These are phyloP conservation scores for Burhinus bistriatus DNA, from an alignment of 2,113 vertebrate genomes.

Conservation along the genomic window DNA sequence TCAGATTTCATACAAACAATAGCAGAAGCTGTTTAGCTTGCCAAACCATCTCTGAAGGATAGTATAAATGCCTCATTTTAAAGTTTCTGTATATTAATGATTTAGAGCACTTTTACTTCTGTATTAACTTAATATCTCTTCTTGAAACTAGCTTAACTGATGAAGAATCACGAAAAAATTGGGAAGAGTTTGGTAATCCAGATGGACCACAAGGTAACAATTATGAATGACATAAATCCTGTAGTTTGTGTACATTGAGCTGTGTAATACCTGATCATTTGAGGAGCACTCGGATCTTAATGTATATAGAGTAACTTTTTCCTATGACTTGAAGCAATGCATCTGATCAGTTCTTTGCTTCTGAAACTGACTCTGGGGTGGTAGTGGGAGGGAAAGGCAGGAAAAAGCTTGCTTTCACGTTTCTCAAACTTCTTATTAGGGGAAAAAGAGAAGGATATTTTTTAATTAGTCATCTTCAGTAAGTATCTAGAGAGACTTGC, in stretches of 20 bases:
- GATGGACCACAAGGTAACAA: conserved; percentile 91
- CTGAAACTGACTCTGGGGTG: background rate
- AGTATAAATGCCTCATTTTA: background rate
- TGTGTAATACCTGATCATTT: background rate
- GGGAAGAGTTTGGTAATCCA: conserved; percentile 93
- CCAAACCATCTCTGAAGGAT: background rate
- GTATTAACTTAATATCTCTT: background rate
- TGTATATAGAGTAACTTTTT: background rate
- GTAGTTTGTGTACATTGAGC: background rate
- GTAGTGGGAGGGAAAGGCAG: background rate
- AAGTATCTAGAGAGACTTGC: background rate
- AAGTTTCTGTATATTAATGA: background rate
- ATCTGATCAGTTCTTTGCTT: background rate
- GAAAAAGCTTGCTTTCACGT: background rate
- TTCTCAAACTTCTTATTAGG: background rate
- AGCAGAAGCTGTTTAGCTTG: background rate
- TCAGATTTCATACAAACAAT: background rate
- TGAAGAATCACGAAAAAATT: conserved; percentile 90
- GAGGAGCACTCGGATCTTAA: background rate
- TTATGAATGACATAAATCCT: background rate
- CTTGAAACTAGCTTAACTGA: conserved; percentile 87
- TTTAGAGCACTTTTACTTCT: background rate
- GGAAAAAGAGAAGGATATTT: background rate
- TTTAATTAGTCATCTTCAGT: background rate
- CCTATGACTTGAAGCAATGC: background rate